Conservation (phyloP, 2,888 invertebrate genomes). For the Conistra vaccinii region DNA sequence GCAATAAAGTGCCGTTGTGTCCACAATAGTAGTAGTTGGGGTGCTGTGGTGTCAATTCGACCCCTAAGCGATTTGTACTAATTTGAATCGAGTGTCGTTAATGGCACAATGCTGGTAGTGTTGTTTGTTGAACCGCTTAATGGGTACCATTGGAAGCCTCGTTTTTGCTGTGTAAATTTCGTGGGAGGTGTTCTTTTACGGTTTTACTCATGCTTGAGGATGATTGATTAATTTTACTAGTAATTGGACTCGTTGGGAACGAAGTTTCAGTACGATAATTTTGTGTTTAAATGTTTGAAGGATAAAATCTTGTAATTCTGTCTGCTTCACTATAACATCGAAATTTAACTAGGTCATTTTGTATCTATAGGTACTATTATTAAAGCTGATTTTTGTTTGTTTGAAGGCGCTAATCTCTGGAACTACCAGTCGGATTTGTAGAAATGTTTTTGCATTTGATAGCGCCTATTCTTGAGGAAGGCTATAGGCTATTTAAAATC, state of each 20-base stretch:
- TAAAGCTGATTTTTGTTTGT: too few species aligned
- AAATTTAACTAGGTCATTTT: too few species aligned
- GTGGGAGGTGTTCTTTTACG: too few species aligned
- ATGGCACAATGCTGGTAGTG: constrained; percentile 30
- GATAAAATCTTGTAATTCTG: not conserved
- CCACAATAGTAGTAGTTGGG: constrained; percentile 58
- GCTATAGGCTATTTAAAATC: too few species aligned
- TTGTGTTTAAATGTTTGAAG: not conserved
- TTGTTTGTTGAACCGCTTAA: constrained; percentile 36
- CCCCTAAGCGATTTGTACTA: constrained; percentile 59
- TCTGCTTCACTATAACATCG: not conserved
- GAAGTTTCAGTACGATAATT: not conserved
- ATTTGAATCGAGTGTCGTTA: constrained; percentile 59
- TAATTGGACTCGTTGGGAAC: not conserved
- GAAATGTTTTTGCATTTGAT: too few species aligned
- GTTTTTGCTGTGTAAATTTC: not conserved
- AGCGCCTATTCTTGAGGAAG: too few species aligned
- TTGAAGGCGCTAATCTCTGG: too few species aligned
- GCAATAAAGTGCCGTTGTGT: constrained; percentile 59
- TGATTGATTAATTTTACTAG: not conserved
- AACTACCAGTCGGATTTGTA: too few species aligned
- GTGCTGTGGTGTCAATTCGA: constrained; percentile 46
- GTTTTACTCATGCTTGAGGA: too few species aligned
- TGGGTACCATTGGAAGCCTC: not conserved
- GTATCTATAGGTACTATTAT: too few species aligned